Evolutionary conservation across 2,888 invertebrate genomes (phyloP), one percentile per base, ranked within the genome.

Genomic region (Pachliopta kotzebuea): DNA sequence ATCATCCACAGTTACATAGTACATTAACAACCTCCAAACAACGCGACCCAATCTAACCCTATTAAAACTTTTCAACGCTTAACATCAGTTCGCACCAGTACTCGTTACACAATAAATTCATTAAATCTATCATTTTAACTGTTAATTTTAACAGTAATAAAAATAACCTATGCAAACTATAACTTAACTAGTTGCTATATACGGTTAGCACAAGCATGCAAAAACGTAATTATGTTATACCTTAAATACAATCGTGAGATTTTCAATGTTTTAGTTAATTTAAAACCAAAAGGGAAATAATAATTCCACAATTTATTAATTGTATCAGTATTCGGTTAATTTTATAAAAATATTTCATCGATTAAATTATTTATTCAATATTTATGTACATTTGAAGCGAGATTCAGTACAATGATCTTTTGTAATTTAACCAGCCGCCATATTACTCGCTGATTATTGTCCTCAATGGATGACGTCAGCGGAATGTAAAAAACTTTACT

Each of bases 1-100:
- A 77, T 79, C 74, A 80, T 78, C 79, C 81, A 79, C 78, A 75
- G 83, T 73, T 76, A 77, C 37, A 74, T 71, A 78, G 76, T 84
- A 85, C 77, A 84, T 83, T 81, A 89, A 88, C 88, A 90, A 90
- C 86, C 87, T 77, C 77, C 83, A 82, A 88, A 87, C 83, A 88
- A 85, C 84, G 75, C 72, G 74, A 79, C 81, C 74, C 74, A 73
- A 73, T 82, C 86, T 88, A 77, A 88, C 86, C 88, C 85, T 87
- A 87, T 88, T 86, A 89, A 90, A 90, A 83, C 86, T 90, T 86
- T 86, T 88, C 89, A 90, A 88, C 84, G 76, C 87, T 90, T 87
- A 90, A 90, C 90, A 89, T 88, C 86, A 86, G 84, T 87, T 86
- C 89, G 89, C 89, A 90, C 90, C 89, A 89, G 80, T 85, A 84